Evolutionary conservation across 2,797 vertebrate species (phyloP), one percentile per base, ranked within the genome.

Genomic region (Natrix natrix): DNA sequence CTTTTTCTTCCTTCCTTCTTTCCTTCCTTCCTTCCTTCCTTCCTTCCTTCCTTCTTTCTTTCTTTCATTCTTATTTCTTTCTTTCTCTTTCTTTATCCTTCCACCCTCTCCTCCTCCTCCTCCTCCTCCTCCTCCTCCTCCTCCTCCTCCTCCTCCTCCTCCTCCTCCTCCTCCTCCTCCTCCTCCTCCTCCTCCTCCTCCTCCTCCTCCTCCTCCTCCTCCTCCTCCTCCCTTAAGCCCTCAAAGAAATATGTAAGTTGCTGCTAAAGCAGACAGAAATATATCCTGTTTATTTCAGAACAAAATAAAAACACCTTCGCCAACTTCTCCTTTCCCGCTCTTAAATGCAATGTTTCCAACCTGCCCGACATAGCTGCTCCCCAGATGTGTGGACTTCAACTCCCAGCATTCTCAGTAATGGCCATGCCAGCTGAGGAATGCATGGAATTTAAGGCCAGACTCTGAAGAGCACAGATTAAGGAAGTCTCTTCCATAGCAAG

Each of bases 221-320:
- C 87, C 0, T 91, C 90, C 88, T 0, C 88, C 24, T 1, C 95
- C 96, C 96, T 96, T 96, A 97, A 97, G 96, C 96, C 94, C 0
- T 43, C 26, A 8, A 96, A 94, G 94, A 94, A 93, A 94, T 83
- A 86, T 94, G 91, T 94, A 92, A 94, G 93, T 93, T 95, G 89
- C 91, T 92, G 91, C 94, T 87, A 91, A 74, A 94, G 91, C 89
- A 96, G n/a, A 90, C 93, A 93, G 78, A 56, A 96, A 92, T 43
- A 86, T 91, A 17, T 86, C 86, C 52, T 28, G 94, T 94, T 95
- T 52, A 52, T 52, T 95, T 95, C 93, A 93, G 94, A 95, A 93
- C 0, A 0, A 54, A 90, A 95, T 92, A 94, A 95, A 97, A 96
- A 94, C 0, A 11, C 20, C 52, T n/a, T 54, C 12, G 0, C 48